phyloP scores from a whole-genome alignment of 2,888 invertebrate species.

The Sussaba pulchella region DNA sequence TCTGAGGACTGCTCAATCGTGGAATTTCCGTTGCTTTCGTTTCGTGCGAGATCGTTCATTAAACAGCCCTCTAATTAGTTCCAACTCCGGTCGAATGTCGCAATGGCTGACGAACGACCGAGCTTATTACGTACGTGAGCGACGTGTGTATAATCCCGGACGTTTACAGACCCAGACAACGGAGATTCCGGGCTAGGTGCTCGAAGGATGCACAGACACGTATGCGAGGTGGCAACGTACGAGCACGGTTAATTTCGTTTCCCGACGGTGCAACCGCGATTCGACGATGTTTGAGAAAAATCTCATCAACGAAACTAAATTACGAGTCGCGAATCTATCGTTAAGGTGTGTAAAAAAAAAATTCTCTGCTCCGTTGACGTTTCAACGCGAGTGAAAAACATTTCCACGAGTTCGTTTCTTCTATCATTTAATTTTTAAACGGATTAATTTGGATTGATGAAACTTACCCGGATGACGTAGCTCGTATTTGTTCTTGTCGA shows the following conservation, averaged over 20 bases:
- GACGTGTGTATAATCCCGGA: background rate
- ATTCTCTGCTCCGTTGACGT: no score
- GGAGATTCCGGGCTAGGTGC: no score
- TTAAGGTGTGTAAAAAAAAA: conserved; percentile 17
- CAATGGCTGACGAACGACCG: conserved; percentile 34
- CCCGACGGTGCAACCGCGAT: conserved; percentile 32
- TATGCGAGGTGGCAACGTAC: conserved; percentile 26
- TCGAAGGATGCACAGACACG: no score
- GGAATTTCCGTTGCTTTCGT: conserved; percentile 68
- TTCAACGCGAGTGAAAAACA: no score
- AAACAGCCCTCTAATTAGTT: conserved; percentile 58
- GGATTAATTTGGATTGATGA: background rate
- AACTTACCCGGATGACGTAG: conserved; percentile 90
- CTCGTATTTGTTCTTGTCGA: conserved; percentile 90
- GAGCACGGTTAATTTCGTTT: conserved; percentile 30
- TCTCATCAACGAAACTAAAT: conserved; percentile 22
- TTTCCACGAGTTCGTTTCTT: no score
- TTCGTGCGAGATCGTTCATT: conserved; percentile 57
- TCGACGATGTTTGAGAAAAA: conserved; percentile 39
- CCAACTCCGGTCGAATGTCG: conserved; percentile 43
- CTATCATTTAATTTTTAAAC: no score
- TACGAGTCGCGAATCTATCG: conserved; percentile 9
- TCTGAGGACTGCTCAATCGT: conserved; percentile 10
- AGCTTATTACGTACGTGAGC: background rate
- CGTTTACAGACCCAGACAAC: background rate